Percentiles rank a stretch among this genome's conserved stretches.
Conservation (phyloP, 2,888 invertebrate species). For the Hemistola chrysoprasaria region DNA sequence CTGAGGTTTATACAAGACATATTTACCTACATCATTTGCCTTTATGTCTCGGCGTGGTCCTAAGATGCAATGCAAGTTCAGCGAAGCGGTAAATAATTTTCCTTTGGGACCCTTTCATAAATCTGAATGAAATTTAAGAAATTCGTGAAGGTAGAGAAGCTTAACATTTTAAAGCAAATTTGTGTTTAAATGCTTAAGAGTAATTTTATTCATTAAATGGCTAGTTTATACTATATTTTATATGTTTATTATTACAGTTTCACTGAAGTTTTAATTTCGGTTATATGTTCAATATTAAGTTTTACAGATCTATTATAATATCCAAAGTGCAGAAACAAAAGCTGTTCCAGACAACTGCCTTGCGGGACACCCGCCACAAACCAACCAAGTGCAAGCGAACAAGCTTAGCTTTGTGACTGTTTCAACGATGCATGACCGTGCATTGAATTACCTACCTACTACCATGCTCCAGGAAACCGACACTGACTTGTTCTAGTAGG, state of each 20-base stretch:
- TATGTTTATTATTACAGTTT: too few species aligned
- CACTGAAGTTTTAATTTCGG: too few species aligned
- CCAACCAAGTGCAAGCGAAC: constrained; percentile 22
- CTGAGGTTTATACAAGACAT: constrained; percentile 24
- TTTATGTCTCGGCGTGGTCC: constrained; percentile 35
- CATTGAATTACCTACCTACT: constrained; percentile 33
- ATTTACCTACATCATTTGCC: constrained; percentile 38
- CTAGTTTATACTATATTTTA: too few species aligned
- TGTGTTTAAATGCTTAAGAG: constrained; percentile 16
- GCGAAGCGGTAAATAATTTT: constrained; percentile 37
- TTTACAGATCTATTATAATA: too few species aligned
- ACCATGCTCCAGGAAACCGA: constrained; percentile 1
- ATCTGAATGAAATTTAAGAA: constrained; percentile 30
- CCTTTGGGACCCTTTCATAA: constrained; percentile 32
- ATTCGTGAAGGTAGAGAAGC: constrained; percentile 19
- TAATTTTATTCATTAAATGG: not conserved
- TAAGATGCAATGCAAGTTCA: constrained; percentile 38
- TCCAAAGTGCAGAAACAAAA: too few species aligned
- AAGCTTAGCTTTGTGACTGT: constrained; percentile 44
- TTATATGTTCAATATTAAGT: too few species aligned
- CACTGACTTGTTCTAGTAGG: not conserved
- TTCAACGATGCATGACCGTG: constrained; percentile 50
- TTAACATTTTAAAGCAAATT: constrained; percentile 23
- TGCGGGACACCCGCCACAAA: constrained; percentile 1
- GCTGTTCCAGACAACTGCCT: too few species aligned